phyloP scores from a whole-genome alignment of 2,888 invertebrate genomes.

The Argyresthia goedartella region DNA sequence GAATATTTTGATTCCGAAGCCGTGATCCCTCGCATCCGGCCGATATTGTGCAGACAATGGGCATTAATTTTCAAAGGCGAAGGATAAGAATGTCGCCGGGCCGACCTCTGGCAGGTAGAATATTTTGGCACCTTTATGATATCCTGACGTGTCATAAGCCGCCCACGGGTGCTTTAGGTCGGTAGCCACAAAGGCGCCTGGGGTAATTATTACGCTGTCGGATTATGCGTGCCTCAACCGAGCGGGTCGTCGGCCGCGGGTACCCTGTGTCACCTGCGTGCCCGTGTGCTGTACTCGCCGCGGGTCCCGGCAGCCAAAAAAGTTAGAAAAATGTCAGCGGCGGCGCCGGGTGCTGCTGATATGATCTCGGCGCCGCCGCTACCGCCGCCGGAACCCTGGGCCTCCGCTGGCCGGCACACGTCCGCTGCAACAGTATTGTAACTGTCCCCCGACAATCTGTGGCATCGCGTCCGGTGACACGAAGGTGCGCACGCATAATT shows the following conservation, averaged over 20 bases:
- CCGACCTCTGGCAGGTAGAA: conserved; percentile 55
- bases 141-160: conserved; percentile 67
- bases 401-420: conserved; percentile 17
- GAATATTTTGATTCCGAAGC: conserved; percentile 3
- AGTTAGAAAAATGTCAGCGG: conserved; percentile 62
- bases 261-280: conserved; percentile 37
- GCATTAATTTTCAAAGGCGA: conserved; percentile 60
- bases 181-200: conserved; percentile 64
- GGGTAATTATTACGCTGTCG: conserved; percentile 57
- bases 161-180: conserved; percentile 61
- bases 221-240: conserved; percentile 42
- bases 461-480: conserved; percentile 29
- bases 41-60: conserved; percentile 44
- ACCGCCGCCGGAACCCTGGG: conserved; percentile 18
- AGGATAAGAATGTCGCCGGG: conserved; percentile 59
- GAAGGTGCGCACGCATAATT: conserved; percentile 48
- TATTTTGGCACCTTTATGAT: conserved; percentile 67
- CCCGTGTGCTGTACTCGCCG: conserved; percentile 63
- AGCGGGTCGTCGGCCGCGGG: conserved; percentile 58
- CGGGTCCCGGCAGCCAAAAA: conserved; percentile 46
- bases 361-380: conserved; percentile 44
- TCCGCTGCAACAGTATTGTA: conserved; percentile 27
- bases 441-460: conserved; percentile 17
- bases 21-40: conserved; percentile 18
- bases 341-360: conserved; percentile 28